Conservation (phyloP, 2,888 invertebrate genomes). For the Drosophila niveifrons region DNA sequence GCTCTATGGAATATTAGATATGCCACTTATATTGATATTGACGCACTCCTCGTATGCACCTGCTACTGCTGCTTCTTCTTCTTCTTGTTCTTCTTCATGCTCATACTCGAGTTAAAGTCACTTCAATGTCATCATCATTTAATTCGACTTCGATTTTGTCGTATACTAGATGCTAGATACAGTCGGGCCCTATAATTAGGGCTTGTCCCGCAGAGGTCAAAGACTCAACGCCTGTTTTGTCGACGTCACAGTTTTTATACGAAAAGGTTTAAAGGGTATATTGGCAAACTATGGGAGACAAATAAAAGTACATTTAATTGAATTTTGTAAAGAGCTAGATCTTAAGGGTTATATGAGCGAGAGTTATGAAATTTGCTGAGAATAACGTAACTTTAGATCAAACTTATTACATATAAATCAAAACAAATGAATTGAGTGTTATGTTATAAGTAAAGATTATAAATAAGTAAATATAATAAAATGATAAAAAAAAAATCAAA, state of each 20-base stretch:
- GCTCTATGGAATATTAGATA: conserved; percentile 21
- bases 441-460: too few species aligned
- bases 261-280: neutral
- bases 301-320: too few species aligned
- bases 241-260: conserved; percentile 12
- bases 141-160: conserved; percentile 9
- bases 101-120: neutral
- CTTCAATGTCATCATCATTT: conserved; percentile 19
- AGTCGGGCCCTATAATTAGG: conserved; percentile 25
- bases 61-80: neutral
- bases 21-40: conserved; percentile 17
- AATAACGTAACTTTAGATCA: too few species aligned
- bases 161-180: neutral
- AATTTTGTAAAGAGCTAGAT: too few species aligned
- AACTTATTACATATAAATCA: too few species aligned
- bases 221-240: conserved; percentile 26
- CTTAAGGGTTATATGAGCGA: too few species aligned
- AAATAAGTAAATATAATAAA: too few species aligned
- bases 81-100: neutral
- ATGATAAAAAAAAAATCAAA: too few species aligned
- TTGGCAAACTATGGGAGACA: neutral
- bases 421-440: too few species aligned
- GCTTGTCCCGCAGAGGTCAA: conserved; percentile 34
- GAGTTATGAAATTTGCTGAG: too few species aligned
- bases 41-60: neutral